Percentiles rank a stretch among this genome's conserved stretches.
phyloP scores from a whole-genome alignment of 2,797 vertebrate genomes.

The Hephaestus fuliginosus region DNA sequence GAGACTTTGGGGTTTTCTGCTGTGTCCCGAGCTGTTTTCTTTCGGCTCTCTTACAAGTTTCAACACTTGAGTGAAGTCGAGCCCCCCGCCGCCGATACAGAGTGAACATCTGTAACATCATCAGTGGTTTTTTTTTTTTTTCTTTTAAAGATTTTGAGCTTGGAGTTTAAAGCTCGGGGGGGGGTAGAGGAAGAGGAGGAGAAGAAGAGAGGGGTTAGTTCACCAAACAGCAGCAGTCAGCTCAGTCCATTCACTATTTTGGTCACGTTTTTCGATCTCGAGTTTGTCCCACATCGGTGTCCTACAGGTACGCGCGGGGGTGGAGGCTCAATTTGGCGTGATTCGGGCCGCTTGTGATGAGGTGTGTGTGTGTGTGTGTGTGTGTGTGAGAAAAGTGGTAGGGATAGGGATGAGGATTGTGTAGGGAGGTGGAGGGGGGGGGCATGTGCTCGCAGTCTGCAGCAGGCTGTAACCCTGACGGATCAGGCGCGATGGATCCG shows the following conservation, averaged over 20 bases:
- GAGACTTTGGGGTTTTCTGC: background rate
- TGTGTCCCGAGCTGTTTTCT: constrained; percentile 3
- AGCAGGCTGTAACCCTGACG: constrained; percentile 27
- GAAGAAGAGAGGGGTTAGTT: background rate
- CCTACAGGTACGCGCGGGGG: constrained; percentile 57
- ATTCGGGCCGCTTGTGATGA: constrained; percentile 33
- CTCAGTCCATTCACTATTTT: constrained; percentile 59
- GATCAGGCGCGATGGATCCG: constrained; percentile 43
- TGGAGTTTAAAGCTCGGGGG: no score
- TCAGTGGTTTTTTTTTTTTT: no score
- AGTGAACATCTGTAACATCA: constrained; percentile 38
- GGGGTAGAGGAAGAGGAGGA: no score
- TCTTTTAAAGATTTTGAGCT: no score
- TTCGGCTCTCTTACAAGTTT: constrained; percentile 20
- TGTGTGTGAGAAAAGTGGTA: constrained; percentile 30
- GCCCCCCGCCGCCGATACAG: constrained; percentile 1
- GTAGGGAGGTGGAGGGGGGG: background rate
- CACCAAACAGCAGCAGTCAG: constrained; percentile 5
- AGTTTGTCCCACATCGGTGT: constrained; percentile 63
- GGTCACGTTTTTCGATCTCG: constrained; percentile 67
- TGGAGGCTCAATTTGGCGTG: constrained; percentile 38
- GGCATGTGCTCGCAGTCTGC: constrained; percentile 41
- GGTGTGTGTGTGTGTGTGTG: constrained; percentile 28
- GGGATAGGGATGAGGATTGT: background rate
- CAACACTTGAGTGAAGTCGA: constrained; percentile 19